A percentile compares a stretch with the other conserved stretches of the same genome.
These are phyloP conservation scores for Malurus leucopterus DNA, from an alignment of 2,797 vertebrate species.

Conservation along the genomic window DNA sequence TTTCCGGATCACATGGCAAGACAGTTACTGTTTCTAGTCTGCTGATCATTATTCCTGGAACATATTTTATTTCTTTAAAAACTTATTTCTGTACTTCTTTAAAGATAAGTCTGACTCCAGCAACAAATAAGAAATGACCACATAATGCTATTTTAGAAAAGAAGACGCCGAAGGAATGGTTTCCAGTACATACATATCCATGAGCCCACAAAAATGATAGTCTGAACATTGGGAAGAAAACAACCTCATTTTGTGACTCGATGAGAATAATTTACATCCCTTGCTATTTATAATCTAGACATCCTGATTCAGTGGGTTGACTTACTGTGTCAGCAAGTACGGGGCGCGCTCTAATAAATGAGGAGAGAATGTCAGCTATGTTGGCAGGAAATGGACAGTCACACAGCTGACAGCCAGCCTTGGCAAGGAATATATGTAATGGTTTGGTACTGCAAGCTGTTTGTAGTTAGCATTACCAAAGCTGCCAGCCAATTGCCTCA, in stretches of 20 bases:
- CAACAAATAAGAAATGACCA: background rate
- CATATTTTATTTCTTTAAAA: background rate
- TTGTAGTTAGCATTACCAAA: constrained; percentile 49
- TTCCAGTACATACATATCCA: background rate
- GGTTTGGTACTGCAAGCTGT: constrained; percentile 49
- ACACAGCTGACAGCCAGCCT: constrained; percentile 24
- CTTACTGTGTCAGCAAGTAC: background rate
- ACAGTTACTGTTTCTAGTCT: background rate
- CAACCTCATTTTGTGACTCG: background rate
- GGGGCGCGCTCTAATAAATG: background rate
- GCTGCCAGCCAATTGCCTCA: constrained; percentile 42
- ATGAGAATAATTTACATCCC: background rate
- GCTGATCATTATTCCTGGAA: background rate
- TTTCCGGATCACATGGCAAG: background rate
- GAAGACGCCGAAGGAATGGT: background rate
- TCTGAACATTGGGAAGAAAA: background rate
- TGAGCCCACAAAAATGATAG: background rate
- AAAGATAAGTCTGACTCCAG: background rate
- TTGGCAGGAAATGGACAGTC: constrained; percentile 36
- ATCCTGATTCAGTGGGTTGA: background rate
- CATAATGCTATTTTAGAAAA: background rate
- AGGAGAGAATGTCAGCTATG: constrained; percentile 31
- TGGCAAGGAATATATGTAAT: constrained; percentile 29
- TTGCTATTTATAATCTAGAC: background rate
- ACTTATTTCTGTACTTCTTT: background rate